Conservation (phyloP, 2,888 invertebrate species). For the Barypeithes pellucidus region DNA sequence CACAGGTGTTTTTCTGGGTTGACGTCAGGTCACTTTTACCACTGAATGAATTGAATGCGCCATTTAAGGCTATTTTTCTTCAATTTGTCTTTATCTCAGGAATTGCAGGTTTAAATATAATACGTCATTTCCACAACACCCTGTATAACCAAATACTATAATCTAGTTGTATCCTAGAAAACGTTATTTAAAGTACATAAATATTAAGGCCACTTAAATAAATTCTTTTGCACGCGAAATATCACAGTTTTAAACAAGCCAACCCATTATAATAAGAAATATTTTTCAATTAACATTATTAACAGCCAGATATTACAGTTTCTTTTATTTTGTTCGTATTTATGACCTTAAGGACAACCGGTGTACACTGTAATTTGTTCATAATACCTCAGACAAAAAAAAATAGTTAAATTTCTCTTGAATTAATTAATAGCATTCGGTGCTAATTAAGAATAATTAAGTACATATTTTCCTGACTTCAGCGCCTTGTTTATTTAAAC, state of each 20-base stretch:
- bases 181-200: not conserved
- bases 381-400: not conserved
- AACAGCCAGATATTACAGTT: not conserved
- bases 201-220: not conserved
- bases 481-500: slow-evolving; percentile 3
- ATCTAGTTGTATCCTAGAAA: not conserved
- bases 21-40: no score
- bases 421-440: slow-evolving; percentile 15
- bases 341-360: no score
- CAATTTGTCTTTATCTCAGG: no score
- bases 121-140: no score
- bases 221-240: not conserved
- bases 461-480: not conserved
- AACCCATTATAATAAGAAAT: slow-evolving; percentile 1
- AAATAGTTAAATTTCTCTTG: slow-evolving; percentile 1
- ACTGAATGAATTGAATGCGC: no score
- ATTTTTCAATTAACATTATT: slow-evolving; percentile 5
- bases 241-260: not conserved
- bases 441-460: slow-evolving; percentile 16
- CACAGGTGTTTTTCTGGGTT: no score
- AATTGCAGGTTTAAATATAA: no score
- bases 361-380: not conserved
- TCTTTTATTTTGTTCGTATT: no score
- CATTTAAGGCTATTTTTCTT: no score
- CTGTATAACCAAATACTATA: no score